Percentiles rank a stretch among this genome's conserved stretches.
phyloP scores from a whole-genome alignment of 2,797 vertebrate species.

The Gadopsis bispinosus region DNA sequence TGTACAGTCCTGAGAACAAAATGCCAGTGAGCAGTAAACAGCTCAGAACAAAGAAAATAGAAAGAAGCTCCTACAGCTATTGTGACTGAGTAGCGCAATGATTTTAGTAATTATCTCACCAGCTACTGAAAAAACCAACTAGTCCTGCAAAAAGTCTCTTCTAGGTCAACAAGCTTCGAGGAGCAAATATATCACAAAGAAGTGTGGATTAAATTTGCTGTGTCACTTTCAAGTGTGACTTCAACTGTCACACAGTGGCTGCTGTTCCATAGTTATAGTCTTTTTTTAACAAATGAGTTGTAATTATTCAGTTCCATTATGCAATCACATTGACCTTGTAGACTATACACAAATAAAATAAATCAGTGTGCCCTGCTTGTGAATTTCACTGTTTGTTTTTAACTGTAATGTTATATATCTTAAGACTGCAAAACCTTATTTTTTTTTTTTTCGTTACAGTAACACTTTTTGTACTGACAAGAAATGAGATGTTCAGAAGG shows the following conservation, averaged over 20 bases:
- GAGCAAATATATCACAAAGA: not conserved
- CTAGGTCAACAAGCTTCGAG: not conserved
- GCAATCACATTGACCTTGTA: not conserved
- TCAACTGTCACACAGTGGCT: not conserved
- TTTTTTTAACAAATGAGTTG: not conserved
- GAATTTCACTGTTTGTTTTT: constrained; percentile 15
- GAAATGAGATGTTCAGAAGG: not conserved
- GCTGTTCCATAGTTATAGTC: not conserved
- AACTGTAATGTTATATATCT: not conserved
- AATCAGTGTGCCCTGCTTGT: constrained; percentile 13
- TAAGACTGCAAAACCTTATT: constrained; percentile 20
- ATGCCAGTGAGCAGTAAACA: not conserved
- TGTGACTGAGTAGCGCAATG: not conserved
- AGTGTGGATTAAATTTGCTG: not conserved
- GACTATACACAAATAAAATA: not conserved
- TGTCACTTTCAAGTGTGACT: not conserved
- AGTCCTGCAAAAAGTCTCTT: not conserved
- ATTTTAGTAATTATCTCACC: not conserved
- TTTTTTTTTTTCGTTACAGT: not conserved
- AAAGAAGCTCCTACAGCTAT: not conserved
- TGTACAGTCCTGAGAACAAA: not conserved
- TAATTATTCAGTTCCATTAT: not conserved
- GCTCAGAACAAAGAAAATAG: not conserved
- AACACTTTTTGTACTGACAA: not conserved
- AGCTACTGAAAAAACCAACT: not conserved